Evolutionary conservation across 2,888 invertebrate species (phyloP), one percentile per base, ranked within the genome.

Genomic region (Tenthredo distinguenda): DNA sequence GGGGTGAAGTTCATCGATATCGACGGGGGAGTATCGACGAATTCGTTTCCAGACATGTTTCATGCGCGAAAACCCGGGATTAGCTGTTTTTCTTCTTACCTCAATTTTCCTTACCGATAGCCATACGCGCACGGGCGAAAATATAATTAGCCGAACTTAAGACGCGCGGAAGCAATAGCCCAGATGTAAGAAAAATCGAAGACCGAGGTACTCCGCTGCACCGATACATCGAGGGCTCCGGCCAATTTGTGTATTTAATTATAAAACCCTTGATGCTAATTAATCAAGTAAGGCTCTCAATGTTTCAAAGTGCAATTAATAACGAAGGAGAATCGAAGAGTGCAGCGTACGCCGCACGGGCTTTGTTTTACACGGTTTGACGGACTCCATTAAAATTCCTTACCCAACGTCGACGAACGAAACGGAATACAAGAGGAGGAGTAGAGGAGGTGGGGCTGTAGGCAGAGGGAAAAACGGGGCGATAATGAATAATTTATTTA

Each of bases 281-380:
- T 91, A 91, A 91, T 91, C 91, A 91, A 90, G 83, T 47, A 47
- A 89, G 89, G 87, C 87, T 87, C 88, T 90, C 90, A 88, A 90
- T 91, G 89, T 88, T 88, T 88, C 89, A 87, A 87, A 88, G 88
- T 87, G 86, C 89, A 87, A 90, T 91, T 91, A 91, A 91, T 91
- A 91, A 91, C 90, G 90, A 87, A 91, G 87, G 84, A 88, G 88
- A 71, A 71, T 71, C 71, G 83, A 68, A 47, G 83, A 71, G 83
- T 83, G 83, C 68, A 55, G n/a, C 55, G 55, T 55, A 83, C 47
- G 43, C 83, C 71, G 83, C 83, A 31, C 71, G 18, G 71, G 83
- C 83, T 68, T 71, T 83, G 68, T 83, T 83, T 83, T 83, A 83
- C 83, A 83, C 83, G 83, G 74, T 84, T 84, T 84, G 62, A 72